Base-by-base conservation (phyloP, 2,113 vertebrate species). In the Pogona vitticeps region DNA sequence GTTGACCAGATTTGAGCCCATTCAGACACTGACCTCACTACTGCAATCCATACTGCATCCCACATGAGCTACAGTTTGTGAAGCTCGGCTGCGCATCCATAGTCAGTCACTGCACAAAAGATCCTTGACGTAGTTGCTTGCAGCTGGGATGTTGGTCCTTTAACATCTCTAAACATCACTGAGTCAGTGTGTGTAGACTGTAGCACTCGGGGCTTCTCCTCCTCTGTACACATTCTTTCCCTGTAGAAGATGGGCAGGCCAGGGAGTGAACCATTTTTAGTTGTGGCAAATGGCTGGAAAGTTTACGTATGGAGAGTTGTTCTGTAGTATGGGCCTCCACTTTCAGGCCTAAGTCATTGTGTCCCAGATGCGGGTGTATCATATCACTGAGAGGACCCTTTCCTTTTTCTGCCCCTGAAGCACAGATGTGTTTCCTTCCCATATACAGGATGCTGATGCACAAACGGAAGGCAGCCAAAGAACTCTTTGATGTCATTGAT, bases 401-500 rank as follows among this genome's bases (percentile, higher is more conserved):
- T 76, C 56, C 0, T n/a, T 38, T 36, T 52, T 52, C 42, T 33
- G 13, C 17, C 31, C 8, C 14, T 70, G 15, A 1, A 8, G 31
- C 14, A 0, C 36, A n/a, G n/a, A n/a, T 59, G 59, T 38, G 38
- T 18, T 42, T 31, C 52, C 28, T 8, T 67, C 7, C 42, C 42
- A 28, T 10, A 13, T 4, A 13, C 91, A 98, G 98, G 81, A 96
- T 98, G 96, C 61, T 98, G 92, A 97, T 98, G 97, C 97, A 98
- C 3, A 96, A 97, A 89, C 96, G 96, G 89, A 96, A 96, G 81
- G 97, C 92, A 2, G 93, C 86, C 40, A 95, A 96, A 4, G 94
- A 97, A 0, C 95, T 95, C 0, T 99, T 98, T 1, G 98, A 99
- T 0, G 96, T 99, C 72, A 98, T 99, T 0, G 98, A 98, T 89